Base-by-base conservation (phyloP, 1,140 invertebrate species). In the Ceratosolen solmsi region DNA sequence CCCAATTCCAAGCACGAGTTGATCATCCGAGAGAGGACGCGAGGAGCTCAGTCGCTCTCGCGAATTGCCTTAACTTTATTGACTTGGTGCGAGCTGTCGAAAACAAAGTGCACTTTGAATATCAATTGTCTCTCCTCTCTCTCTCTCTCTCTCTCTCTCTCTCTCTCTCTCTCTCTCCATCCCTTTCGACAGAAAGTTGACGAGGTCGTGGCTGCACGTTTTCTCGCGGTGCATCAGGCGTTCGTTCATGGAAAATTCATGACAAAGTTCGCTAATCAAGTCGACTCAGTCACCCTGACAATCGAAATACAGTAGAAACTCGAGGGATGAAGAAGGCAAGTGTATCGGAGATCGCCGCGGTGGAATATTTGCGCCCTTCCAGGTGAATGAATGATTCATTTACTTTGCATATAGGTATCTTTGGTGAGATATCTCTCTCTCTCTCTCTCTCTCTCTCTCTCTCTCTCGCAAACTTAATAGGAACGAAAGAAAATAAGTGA, bases 41-140 rank as follows among this genome's bases (percentile, higher is more conserved):
- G n/a, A n/a, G n/a, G n/a, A n/a, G n/a, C n/a, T 17, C 78, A 2
- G 25, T 4, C n/a, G 33, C 27, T 30, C 46, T 1, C 77, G 63
- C 65, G 33, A 79, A 68, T 65, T 46, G 54, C 71, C 71, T 51
- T 36, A 75, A 60, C 74, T 65, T 46, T 77, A 63, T 65, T 77
- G 74, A 65, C 74, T 60, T 54, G 49, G 46, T 25, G 46, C n/a
- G 33, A 46, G 70, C 54, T 25, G 41, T 5, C 9, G 70, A 80
- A 80, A 80, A 80, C 70, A 73, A 80, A 71, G 25, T 41, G 36
- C 56, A 70, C 46, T 75, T 56, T 56, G 79, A 81, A 81, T 81
- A 70, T 41, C 60, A 81, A 81, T 81, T 20, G 60, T 25, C n/a
- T n/a, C n/a, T n/a, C n/a, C n/a, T n/a, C n/a, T n/a, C n/a, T n/a